Evolutionary conservation across 2,113 vertebrate genomes (phyloP).

Genomic region (Potamarius usumacintae): DNA sequence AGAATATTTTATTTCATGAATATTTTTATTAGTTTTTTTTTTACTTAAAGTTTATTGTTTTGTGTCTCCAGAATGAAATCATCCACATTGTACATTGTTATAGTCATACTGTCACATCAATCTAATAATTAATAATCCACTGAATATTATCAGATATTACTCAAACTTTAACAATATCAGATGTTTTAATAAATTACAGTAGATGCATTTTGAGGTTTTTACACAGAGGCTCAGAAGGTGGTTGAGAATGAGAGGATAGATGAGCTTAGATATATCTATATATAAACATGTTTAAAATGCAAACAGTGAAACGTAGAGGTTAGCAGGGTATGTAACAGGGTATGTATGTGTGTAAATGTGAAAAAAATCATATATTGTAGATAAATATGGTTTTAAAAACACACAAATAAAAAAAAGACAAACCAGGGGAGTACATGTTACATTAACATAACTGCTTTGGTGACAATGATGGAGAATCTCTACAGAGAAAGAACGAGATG

Average conservation of each 20-base stretch:
- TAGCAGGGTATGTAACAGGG: slow-evolving; percentile 41
- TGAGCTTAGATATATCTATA: slow-evolving; percentile 1
- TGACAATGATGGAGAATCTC: slow-evolving; percentile 61
- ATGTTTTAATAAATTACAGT: slow-evolving; percentile 23
- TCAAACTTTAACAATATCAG: slow-evolving; percentile 29
- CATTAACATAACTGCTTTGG: slow-evolving; percentile 49
- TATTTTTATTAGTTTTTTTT: neutral
- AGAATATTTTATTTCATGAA: neutral
- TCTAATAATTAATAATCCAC: slow-evolving; percentile 10
- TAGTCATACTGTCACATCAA: slow-evolving; percentile 15
- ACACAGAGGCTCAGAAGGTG: slow-evolving; percentile 31
- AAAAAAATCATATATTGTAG: slow-evolving; percentile 21
- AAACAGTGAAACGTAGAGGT: slow-evolving; percentile 19
- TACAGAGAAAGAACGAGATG: slow-evolving; percentile 80
- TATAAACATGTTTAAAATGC: slow-evolving; percentile 12
- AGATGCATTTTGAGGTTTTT: slow-evolving; percentile 11
- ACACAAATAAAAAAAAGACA: slow-evolving; percentile 63
- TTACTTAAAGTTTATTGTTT: slow-evolving; percentile 10
- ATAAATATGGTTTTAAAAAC: slow-evolving; percentile 50
- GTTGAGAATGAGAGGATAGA: slow-evolving; percentile 25
- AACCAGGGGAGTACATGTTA: slow-evolving; percentile 58
- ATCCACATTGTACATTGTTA: neutral
- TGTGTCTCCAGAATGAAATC: slow-evolving; percentile 23
- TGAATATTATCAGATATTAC: slow-evolving; percentile 7
- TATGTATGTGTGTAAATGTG: slow-evolving; percentile 28